phyloP scores from a whole-genome alignment of 2,797 vertebrate genomes.

The Pyrocephalus nanus region DNA sequence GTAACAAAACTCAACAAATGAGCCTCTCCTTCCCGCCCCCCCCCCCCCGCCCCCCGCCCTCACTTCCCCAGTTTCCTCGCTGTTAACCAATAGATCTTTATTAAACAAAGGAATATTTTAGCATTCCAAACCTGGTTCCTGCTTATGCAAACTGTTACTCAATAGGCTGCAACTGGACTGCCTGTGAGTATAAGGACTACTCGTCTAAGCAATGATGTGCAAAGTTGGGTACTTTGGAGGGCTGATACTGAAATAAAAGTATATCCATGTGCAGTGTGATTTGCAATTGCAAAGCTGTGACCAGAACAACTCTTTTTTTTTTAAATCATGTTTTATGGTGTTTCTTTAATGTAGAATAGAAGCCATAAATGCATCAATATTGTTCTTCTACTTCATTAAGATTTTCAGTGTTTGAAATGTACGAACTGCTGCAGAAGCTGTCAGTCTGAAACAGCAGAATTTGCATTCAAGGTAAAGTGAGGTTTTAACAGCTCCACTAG shows the following conservation, averaged over 20 bases:
- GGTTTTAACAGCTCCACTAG: slow-evolving; percentile 68
- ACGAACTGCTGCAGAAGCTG: slow-evolving; percentile 43
- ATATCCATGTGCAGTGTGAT: slow-evolving; percentile 48
- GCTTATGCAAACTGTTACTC: slow-evolving; percentile 7
- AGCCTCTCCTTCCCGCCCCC: background rate
- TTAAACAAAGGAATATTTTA: slow-evolving; percentile 68
- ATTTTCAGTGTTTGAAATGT: slow-evolving; percentile 52
- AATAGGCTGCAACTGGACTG: background rate
- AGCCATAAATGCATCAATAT: slow-evolving; percentile 75
- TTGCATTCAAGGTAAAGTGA: slow-evolving; percentile 63
- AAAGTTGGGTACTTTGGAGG: background rate
- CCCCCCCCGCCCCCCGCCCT: background rate
- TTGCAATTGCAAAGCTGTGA: slow-evolving; percentile 65
- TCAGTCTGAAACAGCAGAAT: slow-evolving; percentile 57
- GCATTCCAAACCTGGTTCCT: slow-evolving; percentile 65
- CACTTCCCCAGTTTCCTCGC: background rate
- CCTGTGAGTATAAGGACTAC: background rate
- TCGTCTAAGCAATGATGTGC: background rate
- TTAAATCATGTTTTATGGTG: slow-evolving; percentile 61
- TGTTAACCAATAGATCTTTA: slow-evolving; percentile 64
- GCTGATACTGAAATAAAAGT: slow-evolving; percentile 28
- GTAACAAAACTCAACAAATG: slow-evolving; percentile 60
- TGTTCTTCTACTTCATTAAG: slow-evolving; percentile 69
- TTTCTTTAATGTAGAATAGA: slow-evolving; percentile 72
- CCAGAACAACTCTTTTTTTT: slow-evolving; percentile 40